Evolutionary conservation across 1,140 invertebrate genomes (phyloP), one percentile per base, ranked within the genome.

Genomic region (Agraylea sexmaculata): DNA sequence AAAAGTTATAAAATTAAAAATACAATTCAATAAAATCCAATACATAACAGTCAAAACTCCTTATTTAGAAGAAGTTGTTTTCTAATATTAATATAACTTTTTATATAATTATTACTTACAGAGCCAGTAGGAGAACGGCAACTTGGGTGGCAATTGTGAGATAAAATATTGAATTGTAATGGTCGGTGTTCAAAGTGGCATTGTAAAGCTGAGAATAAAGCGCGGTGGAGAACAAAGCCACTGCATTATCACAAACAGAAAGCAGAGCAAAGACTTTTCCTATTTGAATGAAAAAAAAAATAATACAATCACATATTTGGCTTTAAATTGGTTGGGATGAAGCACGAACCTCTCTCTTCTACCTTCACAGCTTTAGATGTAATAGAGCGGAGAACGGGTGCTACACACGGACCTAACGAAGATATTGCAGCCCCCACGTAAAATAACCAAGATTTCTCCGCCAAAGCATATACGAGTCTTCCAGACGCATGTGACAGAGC

Each of bases 171-270:
- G 68, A 61, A 47, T 55, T 69, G 2, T 74, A 69, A 47, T 64
- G 52, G 12, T 57, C 18, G 4, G 62, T 61, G 23, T 68, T 46
- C 11, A 81, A 63, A 0, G 78, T 78, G 0, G 70, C 69, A 30
- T 74, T 75, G 54, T 83, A 84, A 11, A 84, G 53, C 52, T 82
- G 77, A 12, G 72, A 69, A 50, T 83, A 84, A 17, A 82, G 56
- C 1, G 75, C 59, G 0, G 77, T 74, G 8, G 78, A 80, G 31
- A 83, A 64, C 37, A 84, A 58, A 1, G 78, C 78, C 7, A 83
- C 74, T 0, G 80, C 76, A 51, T 81, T 84, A 51, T 86, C 80
- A 46, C 78, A 82, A 1, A 82, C 79, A 0, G 80, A 75, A 4
- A 86, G 57, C 30, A 84, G 60, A 0, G 80, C 75, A 51, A 81